Percentiles rank a stretch among this genome's conserved stretches.
Evolutionary conservation across 2,888 invertebrate genomes (phyloP).

Genomic region (Noctua comes): DNA sequence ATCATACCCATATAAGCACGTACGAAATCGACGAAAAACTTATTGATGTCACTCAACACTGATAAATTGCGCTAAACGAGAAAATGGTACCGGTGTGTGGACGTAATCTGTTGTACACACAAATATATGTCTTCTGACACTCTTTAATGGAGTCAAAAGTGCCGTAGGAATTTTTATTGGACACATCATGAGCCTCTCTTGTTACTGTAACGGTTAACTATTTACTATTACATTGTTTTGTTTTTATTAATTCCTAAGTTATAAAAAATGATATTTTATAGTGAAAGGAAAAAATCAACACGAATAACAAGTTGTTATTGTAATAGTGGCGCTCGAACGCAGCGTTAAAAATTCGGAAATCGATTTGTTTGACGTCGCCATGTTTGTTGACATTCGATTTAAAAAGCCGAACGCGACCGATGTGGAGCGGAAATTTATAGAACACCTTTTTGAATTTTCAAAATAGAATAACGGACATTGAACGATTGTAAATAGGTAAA

Average conservation of each 20-base stretch:
- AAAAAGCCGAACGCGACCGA: constrained; percentile 74
- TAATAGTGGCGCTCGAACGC: constrained; percentile 68
- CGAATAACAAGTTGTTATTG: constrained; percentile 67
- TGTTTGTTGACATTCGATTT: constrained; percentile 85
- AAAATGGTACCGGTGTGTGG: constrained; percentile 81
- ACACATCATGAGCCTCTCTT: constrained; percentile 70
- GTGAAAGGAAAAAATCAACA: constrained; percentile 60
- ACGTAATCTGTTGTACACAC: constrained; percentile 77
- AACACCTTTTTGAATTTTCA: constrained; percentile 78
- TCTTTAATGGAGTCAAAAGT: constrained; percentile 74
- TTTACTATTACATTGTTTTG: constrained; percentile 59
- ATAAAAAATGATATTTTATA: constrained; percentile 65
- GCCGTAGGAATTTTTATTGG: constrained; percentile 74
- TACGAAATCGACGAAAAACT: constrained; percentile 87
- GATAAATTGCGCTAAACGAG: constrained; percentile 88
- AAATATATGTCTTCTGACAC: constrained; percentile 66
- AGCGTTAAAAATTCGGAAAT: constrained; percentile 82
- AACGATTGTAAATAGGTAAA: constrained; percentile 74
- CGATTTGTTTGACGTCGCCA: constrained; percentile 80
- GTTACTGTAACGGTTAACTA: constrained; percentile 76
- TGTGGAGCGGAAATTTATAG: constrained; percentile 79
- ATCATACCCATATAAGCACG: constrained; percentile 89
- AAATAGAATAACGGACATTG: constrained; percentile 76
- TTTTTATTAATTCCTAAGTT: constrained; percentile 57
- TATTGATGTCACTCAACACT: constrained; percentile 86